phyloP scores from a whole-genome alignment of 2,113 vertebrate genomes.

The Notarius lentiginosus region DNA sequence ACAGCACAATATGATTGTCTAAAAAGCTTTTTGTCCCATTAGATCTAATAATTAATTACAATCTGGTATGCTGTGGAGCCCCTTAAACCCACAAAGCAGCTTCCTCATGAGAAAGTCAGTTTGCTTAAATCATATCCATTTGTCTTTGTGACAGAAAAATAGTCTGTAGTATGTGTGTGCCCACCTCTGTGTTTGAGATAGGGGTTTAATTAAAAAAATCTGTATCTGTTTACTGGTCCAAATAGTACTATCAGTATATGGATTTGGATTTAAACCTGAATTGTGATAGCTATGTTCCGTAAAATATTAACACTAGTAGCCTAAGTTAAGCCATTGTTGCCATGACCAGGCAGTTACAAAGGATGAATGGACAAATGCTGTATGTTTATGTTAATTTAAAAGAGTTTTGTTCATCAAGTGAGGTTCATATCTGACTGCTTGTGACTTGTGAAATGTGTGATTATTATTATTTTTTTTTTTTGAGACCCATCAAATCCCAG shows the following conservation, averaged over 20 bases:
- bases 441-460: background rate
- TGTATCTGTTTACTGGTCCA: background rate
- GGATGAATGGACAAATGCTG: background rate
- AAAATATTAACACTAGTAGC: background rate
- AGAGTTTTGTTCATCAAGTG: background rate
- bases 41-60: constrained; percentile 50
- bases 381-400: background rate
- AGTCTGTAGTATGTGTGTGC: background rate
- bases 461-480: background rate
- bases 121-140: constrained; percentile 20
- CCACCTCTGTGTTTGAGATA: background rate
- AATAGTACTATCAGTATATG: background rate
- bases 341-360: background rate
- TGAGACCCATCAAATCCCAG: background rate
- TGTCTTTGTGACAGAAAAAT: constrained; percentile 5
- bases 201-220: no score
- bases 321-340: background rate
- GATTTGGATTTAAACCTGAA: background rate
- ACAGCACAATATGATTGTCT: constrained; percentile 18
- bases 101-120: constrained; percentile 22
- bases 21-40: constrained; percentile 32
- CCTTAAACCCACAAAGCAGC: constrained; percentile 19
- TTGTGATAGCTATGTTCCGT: background rate
- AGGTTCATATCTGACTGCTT: background rate
- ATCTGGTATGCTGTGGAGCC: constrained; percentile 24